Base-by-base conservation (phyloP, 2,113 vertebrate genomes). In the Rhea pennata region DNA sequence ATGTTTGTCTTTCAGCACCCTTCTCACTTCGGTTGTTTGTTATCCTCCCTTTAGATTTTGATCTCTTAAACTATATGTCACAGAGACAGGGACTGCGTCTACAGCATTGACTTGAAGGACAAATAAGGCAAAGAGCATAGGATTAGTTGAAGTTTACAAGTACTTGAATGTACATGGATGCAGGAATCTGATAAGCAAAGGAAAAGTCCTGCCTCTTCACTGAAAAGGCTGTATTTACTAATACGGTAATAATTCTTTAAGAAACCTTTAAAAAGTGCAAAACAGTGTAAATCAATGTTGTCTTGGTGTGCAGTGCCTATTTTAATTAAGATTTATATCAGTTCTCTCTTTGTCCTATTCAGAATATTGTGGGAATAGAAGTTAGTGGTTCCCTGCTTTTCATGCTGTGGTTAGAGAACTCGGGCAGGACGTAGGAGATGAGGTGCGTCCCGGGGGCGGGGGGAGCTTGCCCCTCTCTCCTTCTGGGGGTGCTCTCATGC, bases 1-100 rank as follows among this genome's bases (percentile, higher is more conserved):
- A 12, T 36, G 50, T 94, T 92, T 95, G 75, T 74, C 75, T 96
- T 96, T 88, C 85, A 77, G 71, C 70, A 70, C 58, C 29, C 48
- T 54, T 40, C 59, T 90, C 54, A 3, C 64, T 70, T 93, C 29
- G 3, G 33, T 84, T 89, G 62, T 84, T 90, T 72, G 82, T 86
- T 73, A 22, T 26, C 56, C 46, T 88, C 40, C 71, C 71, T 76
- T 33, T 53, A 19, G 87, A 39, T 53, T 90, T 87, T 71, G 82
- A 75, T 84, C 0, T 83, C 87, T 95, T 75, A 20, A 48, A 11
- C 50, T 74, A 23, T 61, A 7, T 26, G 7, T 91, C 22, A 2
- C 59, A 50, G 22, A 65, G 84, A 40, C 42, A 75, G 73, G 51
- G 39, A 59, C 53, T 50, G 77, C 85, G 89, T 82, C 78, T 90